Conservation (phyloP, 2,888 invertebrate genomes). For the Ferrisia virgata region DNA sequence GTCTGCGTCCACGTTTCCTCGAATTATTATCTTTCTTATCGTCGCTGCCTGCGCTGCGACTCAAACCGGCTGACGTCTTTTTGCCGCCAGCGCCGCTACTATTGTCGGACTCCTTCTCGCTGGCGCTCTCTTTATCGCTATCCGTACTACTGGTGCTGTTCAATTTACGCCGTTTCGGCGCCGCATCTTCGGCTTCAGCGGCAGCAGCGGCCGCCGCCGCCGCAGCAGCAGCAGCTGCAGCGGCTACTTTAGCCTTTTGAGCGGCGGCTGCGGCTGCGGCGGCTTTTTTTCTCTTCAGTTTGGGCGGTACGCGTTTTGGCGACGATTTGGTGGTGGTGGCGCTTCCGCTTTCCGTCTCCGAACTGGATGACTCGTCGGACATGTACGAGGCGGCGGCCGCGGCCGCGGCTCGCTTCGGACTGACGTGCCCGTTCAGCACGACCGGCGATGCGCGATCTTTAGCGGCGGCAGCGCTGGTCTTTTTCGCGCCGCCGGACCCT, state of each 20-base stretch:
- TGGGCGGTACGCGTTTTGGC: conserved; percentile 51
- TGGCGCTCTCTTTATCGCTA: conserved; percentile 63
- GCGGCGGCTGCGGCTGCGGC: background rate
- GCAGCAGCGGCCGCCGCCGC: conserved; percentile 30
- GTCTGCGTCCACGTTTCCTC: conserved; percentile 63
- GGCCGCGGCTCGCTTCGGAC: conserved; percentile 54
- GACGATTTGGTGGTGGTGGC: conserved; percentile 48
- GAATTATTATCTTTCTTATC: conserved; percentile 55
- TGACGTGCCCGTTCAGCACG: conserved; percentile 51
- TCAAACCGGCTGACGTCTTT: conserved; percentile 52
- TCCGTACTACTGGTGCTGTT: conserved; percentile 64
- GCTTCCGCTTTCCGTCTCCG: conserved; percentile 57
- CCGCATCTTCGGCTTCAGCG: conserved; percentile 39
- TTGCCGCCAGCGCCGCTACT: conserved; percentile 56
- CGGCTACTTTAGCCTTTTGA: conserved; percentile 24
- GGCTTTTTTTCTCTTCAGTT: conserved; percentile 62
- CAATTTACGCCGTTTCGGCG: conserved; percentile 60
- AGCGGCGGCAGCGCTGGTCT: background rate
- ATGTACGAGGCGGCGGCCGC: background rate
- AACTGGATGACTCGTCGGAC: conserved; percentile 66
- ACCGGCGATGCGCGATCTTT: conserved; percentile 50
- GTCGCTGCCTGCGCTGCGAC: conserved; percentile 50
- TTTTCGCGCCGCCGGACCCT: conserved; percentile 38
- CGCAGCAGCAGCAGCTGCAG: conserved; percentile 39
- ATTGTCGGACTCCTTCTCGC: conserved; percentile 65